Evolutionary conservation across 2,888 invertebrate genomes (phyloP), one percentile per base, ranked within the genome.

Genomic region (Gasteruption jaculator): DNA sequence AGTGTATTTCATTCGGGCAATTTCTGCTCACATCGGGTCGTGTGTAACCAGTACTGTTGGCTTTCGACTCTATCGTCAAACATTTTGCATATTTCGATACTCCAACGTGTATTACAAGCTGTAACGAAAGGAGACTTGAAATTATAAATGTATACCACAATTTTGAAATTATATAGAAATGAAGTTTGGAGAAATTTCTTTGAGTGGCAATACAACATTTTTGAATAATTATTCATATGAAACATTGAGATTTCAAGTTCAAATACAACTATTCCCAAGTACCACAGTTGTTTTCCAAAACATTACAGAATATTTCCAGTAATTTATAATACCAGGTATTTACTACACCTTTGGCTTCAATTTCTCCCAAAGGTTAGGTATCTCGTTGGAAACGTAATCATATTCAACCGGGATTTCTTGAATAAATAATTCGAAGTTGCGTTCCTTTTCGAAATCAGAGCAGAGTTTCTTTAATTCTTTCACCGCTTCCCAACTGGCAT

Each of bases 401-500:
- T 91, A 91, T 3, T 77, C 78, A n/a, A 87, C 86, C 1, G 85
- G 81, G 45, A 86, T 73, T 70, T 85, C 78, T 50, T 80, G 64
- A 40, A 73, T 72, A 5, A 84, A 70, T 26, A 85, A 60, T 48
- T 76, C 74, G 15, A 79, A 62, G 27, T 73, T 68, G 32, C 76
- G 69, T 49, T 74, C 73, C 44, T 71, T 68, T 53, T 77, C 75
- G n/a, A 80, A 61, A 48, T 74, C 68, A n/a, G 29, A 4, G 10
- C 50, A 52, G 25, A 74, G 65, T 49, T 78, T 74, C 34, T 77
- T 74, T 54, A 86, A 73, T 39, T 78, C 61, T 61, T 82, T 81
- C 0, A 89, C 90, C 4, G 84, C 82, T 64, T 86, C 83, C 89
- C 90, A 90, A 63, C 90, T 91, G 0, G 91, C 83, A 65, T 91